These are phyloP conservation scores for Morone chrysops DNA, from an alignment of 2,113 vertebrate species.

Conservation along the genomic window DNA sequence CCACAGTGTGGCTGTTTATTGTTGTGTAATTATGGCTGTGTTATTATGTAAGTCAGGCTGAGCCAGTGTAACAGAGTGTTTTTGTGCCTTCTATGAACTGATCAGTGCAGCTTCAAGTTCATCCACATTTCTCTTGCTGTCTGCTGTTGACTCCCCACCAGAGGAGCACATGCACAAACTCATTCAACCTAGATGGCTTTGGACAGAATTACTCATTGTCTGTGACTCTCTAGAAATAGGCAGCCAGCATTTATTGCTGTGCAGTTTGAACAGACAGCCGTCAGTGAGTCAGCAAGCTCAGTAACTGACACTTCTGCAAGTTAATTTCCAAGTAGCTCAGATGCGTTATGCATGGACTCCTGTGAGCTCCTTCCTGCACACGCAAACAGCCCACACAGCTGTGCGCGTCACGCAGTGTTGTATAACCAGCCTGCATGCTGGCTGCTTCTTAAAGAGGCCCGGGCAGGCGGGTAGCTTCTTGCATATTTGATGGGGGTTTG, in stretches of 20 bases:
- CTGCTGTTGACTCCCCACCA: neutral
- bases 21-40: neutral
- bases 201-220: neutral
- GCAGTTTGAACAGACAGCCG: neutral
- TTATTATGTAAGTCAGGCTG: too few relatives aligned
- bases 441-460: neutral
- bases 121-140: neutral
- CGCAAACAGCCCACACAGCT: neutral
- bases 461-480: neutral
- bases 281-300: slow-evolving; percentile 15
- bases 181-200: neutral
- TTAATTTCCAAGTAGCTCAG: too few relatives aligned
- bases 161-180: neutral
- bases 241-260: neutral
- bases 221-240: too few relatives aligned
- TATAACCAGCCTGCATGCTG: slow-evolving; percentile 40
- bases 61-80: neutral
- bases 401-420: slow-evolving; percentile 25
- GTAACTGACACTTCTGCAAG: neutral
- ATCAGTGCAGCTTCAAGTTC: neutral
- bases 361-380: neutral
- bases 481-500: slow-evolving; percentile 34
- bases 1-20: neutral
- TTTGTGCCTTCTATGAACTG: neutral
- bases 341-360: neutral